phyloP scores from a whole-genome alignment of 2,888 invertebrate species.

The Hypena proboscidalis region DNA sequence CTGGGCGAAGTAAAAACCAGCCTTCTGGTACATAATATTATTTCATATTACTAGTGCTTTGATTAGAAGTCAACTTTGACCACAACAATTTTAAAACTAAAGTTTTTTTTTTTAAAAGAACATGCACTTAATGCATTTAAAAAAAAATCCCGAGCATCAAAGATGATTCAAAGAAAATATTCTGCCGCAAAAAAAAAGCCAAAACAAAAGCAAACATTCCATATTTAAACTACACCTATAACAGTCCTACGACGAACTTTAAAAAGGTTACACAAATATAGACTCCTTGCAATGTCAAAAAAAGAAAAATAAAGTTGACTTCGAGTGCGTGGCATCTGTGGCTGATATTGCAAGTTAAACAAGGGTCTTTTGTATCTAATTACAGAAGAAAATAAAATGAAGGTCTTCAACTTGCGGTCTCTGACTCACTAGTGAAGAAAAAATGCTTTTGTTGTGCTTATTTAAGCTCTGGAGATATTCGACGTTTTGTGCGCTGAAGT shows the following conservation, averaged over 20 bases:
- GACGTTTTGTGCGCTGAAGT: too few species aligned
- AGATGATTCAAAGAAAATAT: too few species aligned
- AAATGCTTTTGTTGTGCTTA: neutral
- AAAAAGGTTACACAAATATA: constrained; percentile 20
- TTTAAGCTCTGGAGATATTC: too few species aligned
- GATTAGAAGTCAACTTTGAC: too few species aligned
- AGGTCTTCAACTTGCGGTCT: constrained; percentile 20
- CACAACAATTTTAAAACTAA: too few species aligned
- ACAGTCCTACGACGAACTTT: constrained; percentile 2
- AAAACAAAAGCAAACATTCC: neutral
- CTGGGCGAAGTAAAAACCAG: too few species aligned
- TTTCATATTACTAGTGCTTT: too few species aligned
- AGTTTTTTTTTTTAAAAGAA: too few species aligned
- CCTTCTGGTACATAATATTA: too few species aligned
- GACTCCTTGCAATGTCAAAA: constrained; percentile 24
- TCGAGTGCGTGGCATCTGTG: constrained; percentile 36
- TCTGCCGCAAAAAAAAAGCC: too few species aligned
- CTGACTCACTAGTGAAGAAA: constrained; percentile 26
- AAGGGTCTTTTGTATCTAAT: constrained; percentile 61
- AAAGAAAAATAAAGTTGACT: constrained; percentile 3
- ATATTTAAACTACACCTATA: constrained; percentile 5
- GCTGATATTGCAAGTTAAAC: constrained; percentile 43
- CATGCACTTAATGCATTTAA: too few species aligned
- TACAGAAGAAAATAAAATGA: constrained; percentile 42
- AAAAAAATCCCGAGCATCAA: too few species aligned